Conservation (phyloP, 2,888 invertebrate genomes). For the Lasioglossum pauxillum region DNA sequence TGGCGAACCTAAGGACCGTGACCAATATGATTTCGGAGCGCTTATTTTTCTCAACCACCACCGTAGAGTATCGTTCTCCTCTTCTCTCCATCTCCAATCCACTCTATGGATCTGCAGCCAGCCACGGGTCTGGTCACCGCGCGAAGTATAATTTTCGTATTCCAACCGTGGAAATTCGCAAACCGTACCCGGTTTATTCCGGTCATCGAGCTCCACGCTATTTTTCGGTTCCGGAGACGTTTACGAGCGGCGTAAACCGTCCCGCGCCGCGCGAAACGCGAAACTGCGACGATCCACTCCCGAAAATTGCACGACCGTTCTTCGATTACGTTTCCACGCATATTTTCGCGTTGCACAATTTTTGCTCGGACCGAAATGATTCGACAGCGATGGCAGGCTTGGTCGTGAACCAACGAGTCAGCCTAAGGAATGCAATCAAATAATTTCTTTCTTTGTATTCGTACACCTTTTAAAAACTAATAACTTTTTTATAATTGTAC, state of each 20-base stretch:
- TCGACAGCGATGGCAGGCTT: not conserved
- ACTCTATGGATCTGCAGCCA: conserved; percentile 2
- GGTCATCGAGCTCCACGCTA: not conserved
- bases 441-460: too few relatives aligned
- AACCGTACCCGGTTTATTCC: conserved; percentile 1
- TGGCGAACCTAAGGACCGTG: conserved; percentile 77
- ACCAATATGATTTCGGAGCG: conserved; percentile 76
- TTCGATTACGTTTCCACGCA: conserved; percentile 10
- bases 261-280: not conserved
- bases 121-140: not conserved
- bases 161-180: not conserved
- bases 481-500: too few relatives aligned
- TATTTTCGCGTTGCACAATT: not conserved
- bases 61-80: conserved; percentile 34
- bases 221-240: conserved; percentile 6
- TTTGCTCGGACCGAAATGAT: not conserved
- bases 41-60: conserved; percentile 66
- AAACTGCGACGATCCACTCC: not conserved
- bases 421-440: not conserved
- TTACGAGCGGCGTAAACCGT: not conserved
- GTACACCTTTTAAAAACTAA: too few relatives aligned
- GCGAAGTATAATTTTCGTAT: not conserved
- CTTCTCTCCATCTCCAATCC: too few relatives aligned
- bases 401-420: not conserved
- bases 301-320: conserved; percentile 21